phyloP scores from a whole-genome alignment of 2,888 invertebrate genomes.

The Halictus ligatus region DNA sequence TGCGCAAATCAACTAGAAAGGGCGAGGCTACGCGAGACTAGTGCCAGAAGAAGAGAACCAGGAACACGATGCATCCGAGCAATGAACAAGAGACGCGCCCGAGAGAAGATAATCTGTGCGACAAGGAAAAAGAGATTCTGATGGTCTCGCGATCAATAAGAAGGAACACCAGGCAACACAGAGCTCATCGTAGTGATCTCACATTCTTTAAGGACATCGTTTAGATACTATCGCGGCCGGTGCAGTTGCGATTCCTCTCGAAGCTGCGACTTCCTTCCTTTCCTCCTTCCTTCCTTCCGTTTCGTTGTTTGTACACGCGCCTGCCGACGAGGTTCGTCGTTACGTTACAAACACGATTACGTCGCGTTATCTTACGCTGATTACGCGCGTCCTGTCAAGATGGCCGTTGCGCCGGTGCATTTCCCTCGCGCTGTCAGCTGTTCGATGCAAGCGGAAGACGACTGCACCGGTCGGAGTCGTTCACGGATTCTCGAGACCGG shows the following conservation, averaged over 20 bases:
- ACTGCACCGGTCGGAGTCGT: constrained; percentile 44
- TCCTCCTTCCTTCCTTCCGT: neutral
- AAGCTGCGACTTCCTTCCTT: neutral
- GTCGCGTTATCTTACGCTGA: neutral
- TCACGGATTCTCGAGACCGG: constrained; percentile 22
- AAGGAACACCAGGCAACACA: neutral
- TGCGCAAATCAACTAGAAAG: neutral
- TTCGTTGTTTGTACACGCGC: neutral
- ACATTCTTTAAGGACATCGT: constrained; percentile 43
- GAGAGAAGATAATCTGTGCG: neutral
- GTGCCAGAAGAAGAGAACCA: neutral
- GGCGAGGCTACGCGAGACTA: neutral
- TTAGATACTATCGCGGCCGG: constrained; percentile 38
- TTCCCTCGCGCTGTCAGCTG: neutral
- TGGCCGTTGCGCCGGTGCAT: neutral
- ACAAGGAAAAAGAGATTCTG: constrained; percentile 13
- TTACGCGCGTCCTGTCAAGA: neutral
- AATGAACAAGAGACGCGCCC: constrained; percentile 1
- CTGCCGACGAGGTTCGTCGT: neutral
- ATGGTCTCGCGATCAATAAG: constrained; percentile 41
- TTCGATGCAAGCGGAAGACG: neutral
- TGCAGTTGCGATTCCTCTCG: constrained; percentile 29
- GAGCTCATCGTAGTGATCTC: constrained; percentile 46
- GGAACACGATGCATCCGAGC: neutral
- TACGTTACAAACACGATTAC: neutral